These are phyloP conservation scores for Hesperophylax magnus DNA, from an alignment of 1,140 invertebrate genomes.

Conservation along the genomic window DNA sequence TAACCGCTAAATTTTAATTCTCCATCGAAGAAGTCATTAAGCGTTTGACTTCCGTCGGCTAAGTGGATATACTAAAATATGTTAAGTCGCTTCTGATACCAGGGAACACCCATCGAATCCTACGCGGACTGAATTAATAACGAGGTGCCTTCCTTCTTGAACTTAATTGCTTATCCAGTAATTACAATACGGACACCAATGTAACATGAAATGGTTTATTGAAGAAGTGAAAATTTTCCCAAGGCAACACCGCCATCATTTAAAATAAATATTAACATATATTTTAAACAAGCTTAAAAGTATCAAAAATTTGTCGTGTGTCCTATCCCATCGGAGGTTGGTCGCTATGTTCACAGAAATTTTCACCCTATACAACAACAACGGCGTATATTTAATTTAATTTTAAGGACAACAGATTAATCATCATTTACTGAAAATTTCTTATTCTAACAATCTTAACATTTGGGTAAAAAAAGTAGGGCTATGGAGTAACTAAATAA, in stretches of 20 bases:
- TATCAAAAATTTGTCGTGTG: too few relatives aligned
- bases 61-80: conserved; percentile 35
- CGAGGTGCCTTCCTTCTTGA: not conserved
- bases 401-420: too few relatives aligned
- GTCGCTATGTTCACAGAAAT: too few relatives aligned
- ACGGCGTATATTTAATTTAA: too few relatives aligned
- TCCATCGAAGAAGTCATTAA: conserved; percentile 30
- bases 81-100: conserved; percentile 40
- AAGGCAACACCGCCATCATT: conserved; percentile 3
- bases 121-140: conserved; percentile 39
- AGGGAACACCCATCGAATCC: conserved; percentile 41
- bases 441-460: too few relatives aligned
- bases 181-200: conserved; percentile 22
- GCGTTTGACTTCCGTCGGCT: conserved; percentile 17
- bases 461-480: too few relatives aligned
- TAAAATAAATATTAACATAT: not conserved
- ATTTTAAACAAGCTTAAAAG: not conserved
- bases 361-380: too few relatives aligned
- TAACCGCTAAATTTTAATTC: conserved; percentile 7
- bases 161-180: conserved; percentile 45
- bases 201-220: conserved; percentile 19
- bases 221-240: not conserved
- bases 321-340: too few relatives aligned
- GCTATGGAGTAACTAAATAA: too few relatives aligned
- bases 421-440: too few relatives aligned